Conservation (phyloP, 2,888 invertebrate species). For the Hypselothyrea guttata region DNA sequence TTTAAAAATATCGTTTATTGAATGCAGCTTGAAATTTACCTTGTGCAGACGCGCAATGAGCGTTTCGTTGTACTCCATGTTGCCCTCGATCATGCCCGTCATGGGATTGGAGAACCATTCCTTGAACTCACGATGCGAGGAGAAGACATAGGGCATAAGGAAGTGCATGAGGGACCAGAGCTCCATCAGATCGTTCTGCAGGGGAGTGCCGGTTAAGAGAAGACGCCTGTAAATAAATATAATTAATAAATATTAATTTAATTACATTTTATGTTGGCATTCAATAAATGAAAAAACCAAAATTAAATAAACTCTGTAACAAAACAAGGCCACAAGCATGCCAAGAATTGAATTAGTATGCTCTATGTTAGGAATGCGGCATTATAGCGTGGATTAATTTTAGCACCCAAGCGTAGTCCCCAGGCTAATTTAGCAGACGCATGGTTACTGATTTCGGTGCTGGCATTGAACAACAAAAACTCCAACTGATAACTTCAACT, state of each 20-base stretch:
- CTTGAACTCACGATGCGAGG: conserved; percentile 97
- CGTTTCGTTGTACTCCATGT: conserved; percentile 94
- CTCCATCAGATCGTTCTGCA: conserved; percentile 98
- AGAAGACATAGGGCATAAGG: conserved; percentile 98
- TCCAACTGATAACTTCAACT: background rate
- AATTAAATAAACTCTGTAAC: conserved; percentile 39
- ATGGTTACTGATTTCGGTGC: conserved; percentile 79
- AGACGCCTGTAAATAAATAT: conserved; percentile 86
- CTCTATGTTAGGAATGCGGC: conserved; percentile 57
- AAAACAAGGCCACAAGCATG: conserved; percentile 76
- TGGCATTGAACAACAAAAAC: conserved; percentile 9
- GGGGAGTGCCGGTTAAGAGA: conserved; percentile 95
- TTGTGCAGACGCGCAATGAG: conserved; percentile 95
- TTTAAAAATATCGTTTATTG: no score
- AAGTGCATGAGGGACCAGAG: conserved; percentile 99
- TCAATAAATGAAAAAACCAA: background rate
- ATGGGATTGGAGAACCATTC: conserved; percentile 99
- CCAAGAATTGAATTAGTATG: conserved; percentile 47
- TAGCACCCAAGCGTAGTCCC: conserved; percentile 81
- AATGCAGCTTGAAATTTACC: no score
- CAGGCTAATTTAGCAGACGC: conserved; percentile 74
- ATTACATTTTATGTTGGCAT: background rate
- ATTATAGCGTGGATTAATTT: conserved; percentile 67
- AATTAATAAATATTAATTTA: background rate
- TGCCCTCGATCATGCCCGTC: conserved; percentile 97